Base-by-base conservation (phyloP, 2,113 vertebrate species). In the Amphiprion percula region DNA sequence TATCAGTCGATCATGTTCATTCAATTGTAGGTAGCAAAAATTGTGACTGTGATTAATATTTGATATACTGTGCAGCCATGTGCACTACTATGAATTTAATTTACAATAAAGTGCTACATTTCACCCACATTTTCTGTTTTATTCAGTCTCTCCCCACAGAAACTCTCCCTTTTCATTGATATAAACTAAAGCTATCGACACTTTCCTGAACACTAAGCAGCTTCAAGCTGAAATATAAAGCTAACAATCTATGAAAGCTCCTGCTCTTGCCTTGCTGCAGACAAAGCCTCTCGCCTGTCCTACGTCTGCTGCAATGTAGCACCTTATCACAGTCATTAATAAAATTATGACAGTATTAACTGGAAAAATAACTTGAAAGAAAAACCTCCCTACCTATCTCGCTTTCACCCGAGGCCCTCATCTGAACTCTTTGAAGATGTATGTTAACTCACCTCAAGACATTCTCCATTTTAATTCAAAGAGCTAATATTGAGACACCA, bases 401-500 rank as follows among this genome's bases (percentile, higher is more conserved):
- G 7, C 28, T 63, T 49, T 73, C 58, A 79, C 70, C 62, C 5
- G 39, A 63, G 54, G 66, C 39, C 47, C 24, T 71, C 2, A 4
- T 54, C 24, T 61, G 16, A 77, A 4, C 60, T 74, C 68, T 82
- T 74, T 69, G 56, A 79, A 77, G 52, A 26, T 41, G 30, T 4
- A 2, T 63, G 33, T 56, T 52, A 64, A 23, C 62, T 47, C 39
- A 1, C 24, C 33, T 56, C 28, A 16, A 76, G 69, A 60, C n/a
- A 41, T 54, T 30, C 21, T 73, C 41, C 59, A 47, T 54, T 70
- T 79, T 79, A 60, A 79, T 63, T 81, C 44, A 67, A 53, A 68
- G 74, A 66, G 47, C 54, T 26, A 56, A 79, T 56, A 44, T 16
- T 33, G 50, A 69, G 46, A 68, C 33, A 55, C 37, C 24, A 0